phyloP scores from a whole-genome alignment of 2,888 invertebrate genomes.

The Drosophila affinis region DNA sequence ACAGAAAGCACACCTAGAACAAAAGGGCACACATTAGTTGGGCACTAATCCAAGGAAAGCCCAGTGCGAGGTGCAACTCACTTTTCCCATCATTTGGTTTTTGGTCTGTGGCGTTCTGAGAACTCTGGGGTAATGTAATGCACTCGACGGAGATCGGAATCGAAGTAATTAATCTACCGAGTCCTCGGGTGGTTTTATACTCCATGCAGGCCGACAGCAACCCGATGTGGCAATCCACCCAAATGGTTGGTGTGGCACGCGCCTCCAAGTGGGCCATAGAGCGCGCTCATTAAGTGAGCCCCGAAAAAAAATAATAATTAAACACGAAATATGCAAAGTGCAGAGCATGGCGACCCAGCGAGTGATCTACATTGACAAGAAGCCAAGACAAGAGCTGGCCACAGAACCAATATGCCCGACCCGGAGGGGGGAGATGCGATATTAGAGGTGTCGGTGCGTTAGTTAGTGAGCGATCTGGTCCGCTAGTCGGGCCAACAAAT shows the following conservation, averaged over 20 bases:
- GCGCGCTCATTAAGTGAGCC: constrained; percentile 64
- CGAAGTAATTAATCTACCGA: constrained; percentile 65
- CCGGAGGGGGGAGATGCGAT: constrained; percentile 33
- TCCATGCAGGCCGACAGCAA: constrained; percentile 37
- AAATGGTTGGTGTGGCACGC: constrained; percentile 31
- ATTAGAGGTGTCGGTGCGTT: constrained; percentile 41
- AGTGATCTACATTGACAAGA: constrained; percentile 5
- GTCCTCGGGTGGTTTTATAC: constrained; percentile 71
- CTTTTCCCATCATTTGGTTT: constrained; percentile 59
- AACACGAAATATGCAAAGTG: constrained; percentile 66
- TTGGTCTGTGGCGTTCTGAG: constrained; percentile 13
- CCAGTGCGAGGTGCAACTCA: constrained; percentile 33
- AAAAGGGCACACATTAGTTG: neutral
- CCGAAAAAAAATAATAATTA: constrained; percentile 55
- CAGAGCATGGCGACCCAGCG: constrained; percentile 5
- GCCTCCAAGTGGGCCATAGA: constrained; percentile 38
- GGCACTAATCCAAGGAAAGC: neutral
- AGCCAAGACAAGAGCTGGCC: neutral
- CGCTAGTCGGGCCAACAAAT: constrained; percentile 25
- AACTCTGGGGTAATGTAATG: constrained; percentile 56
- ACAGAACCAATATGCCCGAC: constrained; percentile 15
- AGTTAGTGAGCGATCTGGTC: constrained; percentile 9
- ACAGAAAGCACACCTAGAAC: constrained; percentile 53
- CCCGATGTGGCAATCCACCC: constrained; percentile 40
- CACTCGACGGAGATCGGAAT: constrained; percentile 62